Percentiles rank a stretch among this genome's conserved stretches.
Evolutionary conservation across 2,888 invertebrate species (phyloP).

Genomic region (Stramonita haemastoma): DNA sequence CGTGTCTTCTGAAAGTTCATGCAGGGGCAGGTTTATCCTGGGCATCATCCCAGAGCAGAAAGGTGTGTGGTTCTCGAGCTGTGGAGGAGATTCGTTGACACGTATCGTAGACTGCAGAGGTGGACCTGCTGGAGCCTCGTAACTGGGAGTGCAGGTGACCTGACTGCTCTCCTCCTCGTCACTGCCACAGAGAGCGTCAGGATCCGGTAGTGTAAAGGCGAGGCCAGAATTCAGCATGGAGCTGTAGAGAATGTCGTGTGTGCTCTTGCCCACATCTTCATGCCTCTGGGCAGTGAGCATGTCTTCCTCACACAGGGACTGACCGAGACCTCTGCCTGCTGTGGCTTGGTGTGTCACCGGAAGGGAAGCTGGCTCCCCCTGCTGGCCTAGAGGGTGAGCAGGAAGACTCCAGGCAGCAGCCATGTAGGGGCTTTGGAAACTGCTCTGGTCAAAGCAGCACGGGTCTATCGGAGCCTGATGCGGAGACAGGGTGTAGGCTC

Average conservation of each 20-base stretch:
- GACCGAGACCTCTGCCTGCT: neutral
- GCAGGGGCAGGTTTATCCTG: neutral
- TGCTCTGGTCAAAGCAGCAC: neutral
- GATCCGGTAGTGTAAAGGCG: neutral
- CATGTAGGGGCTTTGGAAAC: neutral
- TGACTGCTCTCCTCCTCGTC: neutral
- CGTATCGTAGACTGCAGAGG: neutral
- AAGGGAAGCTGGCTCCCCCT: neutral
- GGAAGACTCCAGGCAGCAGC: neutral
- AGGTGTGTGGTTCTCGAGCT: neutral
- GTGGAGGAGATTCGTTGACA: neutral
- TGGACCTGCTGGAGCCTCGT: neutral
- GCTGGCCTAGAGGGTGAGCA: neutral
- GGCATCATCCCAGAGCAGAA: neutral
- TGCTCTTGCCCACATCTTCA: neutral
- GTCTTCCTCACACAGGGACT: no score
- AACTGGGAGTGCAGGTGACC: no score
- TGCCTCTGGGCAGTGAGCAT: neutral
- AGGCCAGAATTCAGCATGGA: neutral
- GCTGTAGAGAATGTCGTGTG: neutral
- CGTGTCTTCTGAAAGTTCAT: neutral
- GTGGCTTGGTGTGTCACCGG: neutral
- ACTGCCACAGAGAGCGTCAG: neutral
- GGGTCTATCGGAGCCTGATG: neutral
- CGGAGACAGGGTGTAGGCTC: neutral